phyloP scores from a whole-genome alignment of 2,888 invertebrate species.

The Pseudanteris insignis region DNA sequence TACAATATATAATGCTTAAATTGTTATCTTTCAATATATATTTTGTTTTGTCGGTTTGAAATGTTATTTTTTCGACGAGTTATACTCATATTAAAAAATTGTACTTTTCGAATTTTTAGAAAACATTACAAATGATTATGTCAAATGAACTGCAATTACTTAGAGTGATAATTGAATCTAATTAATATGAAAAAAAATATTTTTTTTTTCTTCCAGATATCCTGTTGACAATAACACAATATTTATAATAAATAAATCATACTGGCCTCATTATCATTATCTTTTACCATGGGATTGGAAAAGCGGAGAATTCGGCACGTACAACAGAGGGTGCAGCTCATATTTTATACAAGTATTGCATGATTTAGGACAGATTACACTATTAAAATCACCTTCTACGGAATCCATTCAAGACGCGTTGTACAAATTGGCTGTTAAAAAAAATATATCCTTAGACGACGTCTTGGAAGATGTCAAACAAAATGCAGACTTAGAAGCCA shows the following conservation, averaged over 20 bases:
- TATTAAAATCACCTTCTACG: constrained; percentile 74
- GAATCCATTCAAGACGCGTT: constrained; percentile 74
- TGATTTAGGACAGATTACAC: constrained; percentile 73
- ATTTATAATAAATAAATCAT: constrained; percentile 78
- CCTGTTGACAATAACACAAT: constrained; percentile 79
- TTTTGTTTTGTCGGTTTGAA: background rate
- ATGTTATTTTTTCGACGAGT: background rate
- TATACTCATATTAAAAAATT: no score
- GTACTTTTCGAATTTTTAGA: no score
- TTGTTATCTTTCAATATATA: no score
- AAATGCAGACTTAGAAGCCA: constrained; percentile 48
- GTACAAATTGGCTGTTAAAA: constrained; percentile 66
- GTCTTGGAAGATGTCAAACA: constrained; percentile 53
- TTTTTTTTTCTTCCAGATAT: constrained; percentile 72
- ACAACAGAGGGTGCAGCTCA: constrained; percentile 71
- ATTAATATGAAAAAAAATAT: background rate
- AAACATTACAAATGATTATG: no score
- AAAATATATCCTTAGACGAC: constrained; percentile 53
- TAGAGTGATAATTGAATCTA: background rate
- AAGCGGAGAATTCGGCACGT: constrained; percentile 82
- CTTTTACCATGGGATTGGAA: constrained; percentile 82
- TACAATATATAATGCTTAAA: no score
- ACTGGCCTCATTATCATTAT: constrained; percentile 86
- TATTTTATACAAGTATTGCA: constrained; percentile 78
- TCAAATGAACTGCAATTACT: no score